Evolutionary conservation across 1,140 invertebrate genomes (phyloP), one percentile per base, ranked within the genome.

Genomic region (Leptestheria dahalacensis): DNA sequence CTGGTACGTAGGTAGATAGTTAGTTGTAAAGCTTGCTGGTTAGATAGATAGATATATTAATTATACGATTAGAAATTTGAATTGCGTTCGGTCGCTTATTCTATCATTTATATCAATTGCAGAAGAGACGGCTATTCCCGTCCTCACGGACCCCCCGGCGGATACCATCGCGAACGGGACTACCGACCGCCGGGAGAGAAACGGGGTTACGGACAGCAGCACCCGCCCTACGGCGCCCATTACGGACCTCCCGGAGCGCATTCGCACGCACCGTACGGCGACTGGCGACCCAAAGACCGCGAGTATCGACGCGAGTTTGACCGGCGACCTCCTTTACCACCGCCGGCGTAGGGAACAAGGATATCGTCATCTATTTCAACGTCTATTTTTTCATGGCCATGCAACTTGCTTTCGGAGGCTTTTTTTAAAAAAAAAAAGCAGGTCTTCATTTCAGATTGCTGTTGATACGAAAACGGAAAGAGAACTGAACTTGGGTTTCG

Each of bases 281-380:
- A 70, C 54, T 73, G 74, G 61, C 58, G 61, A 12, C 12, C 20
- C 33, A 64, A 65, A 33, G 61, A 65, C 24, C 48, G 64, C 10
- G 75, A 77, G 51, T 79, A 79, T 64, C 70, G 77, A 49, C 69
- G 78, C 60, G 78, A 80, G 48, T 79, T 78, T 59, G 75, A 78
- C 61, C 68, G 74, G 64, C 69, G 75, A 63, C 73, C 71, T 20
- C 75, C 74, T 21, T 71, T 73, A n/a, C 26, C 48, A 2, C 58
- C 58, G 15, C 47, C 58, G 10, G 20, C 53, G 20, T 29, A 55
- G n/a, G n/a, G n/a, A n/a, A n/a, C n/a, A n/a, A n/a, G n/a, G n/a
- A n/a, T n/a, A n/a, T n/a, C n/a, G n/a, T n/a, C n/a, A n/a, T n/a
- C n/a, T n/a, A n/a, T n/a, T n/a, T n/a, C n/a, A n/a, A n/a, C n/a